Percentiles rank a stretch among this genome's conserved stretches.
phyloP scores from a whole-genome alignment of 2,888 invertebrate genomes.

The Synanthedon tipuliformis region DNA sequence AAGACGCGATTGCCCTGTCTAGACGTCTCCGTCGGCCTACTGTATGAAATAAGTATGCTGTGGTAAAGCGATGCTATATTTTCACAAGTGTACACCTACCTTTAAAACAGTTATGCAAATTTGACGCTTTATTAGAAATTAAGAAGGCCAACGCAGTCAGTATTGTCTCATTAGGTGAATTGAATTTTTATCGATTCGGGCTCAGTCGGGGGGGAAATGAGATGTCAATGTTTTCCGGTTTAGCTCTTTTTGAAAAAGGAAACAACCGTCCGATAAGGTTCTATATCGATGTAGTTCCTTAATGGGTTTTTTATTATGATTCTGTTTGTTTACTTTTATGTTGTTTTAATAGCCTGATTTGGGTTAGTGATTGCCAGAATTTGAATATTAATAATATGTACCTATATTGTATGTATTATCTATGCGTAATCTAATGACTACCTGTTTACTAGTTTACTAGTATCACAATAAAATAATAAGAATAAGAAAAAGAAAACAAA shows the following conservation, averaged over 20 bases:
- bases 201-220: constrained; percentile 17
- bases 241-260: background rate
- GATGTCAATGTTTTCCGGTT: constrained; percentile 13
- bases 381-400: too few species aligned
- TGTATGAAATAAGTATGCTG: too few species aligned
- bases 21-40: too few species aligned
- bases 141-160: constrained; percentile 7
- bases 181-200: constrained; percentile 18
- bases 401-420: too few species aligned
- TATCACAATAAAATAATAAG: too few species aligned
- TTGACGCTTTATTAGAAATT: constrained; percentile 11
- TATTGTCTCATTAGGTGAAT: constrained; percentile 18
- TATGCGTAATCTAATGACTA: too few species aligned
- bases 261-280: background rate
- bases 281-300: background rate
- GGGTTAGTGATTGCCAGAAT: too few species aligned
- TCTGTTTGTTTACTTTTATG: background rate
- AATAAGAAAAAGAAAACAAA: too few species aligned
- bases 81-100: constrained; percentile 1
- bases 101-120: constrained; percentile 12
- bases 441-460: too few species aligned
- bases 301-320: background rate
- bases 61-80: too few species aligned
- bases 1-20: too few species aligned
- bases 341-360: too few species aligned